These are phyloP conservation scores for Drosophila sechellia DNA, from an alignment of 1,140 invertebrate genomes.

Conservation along the genomic window DNA sequence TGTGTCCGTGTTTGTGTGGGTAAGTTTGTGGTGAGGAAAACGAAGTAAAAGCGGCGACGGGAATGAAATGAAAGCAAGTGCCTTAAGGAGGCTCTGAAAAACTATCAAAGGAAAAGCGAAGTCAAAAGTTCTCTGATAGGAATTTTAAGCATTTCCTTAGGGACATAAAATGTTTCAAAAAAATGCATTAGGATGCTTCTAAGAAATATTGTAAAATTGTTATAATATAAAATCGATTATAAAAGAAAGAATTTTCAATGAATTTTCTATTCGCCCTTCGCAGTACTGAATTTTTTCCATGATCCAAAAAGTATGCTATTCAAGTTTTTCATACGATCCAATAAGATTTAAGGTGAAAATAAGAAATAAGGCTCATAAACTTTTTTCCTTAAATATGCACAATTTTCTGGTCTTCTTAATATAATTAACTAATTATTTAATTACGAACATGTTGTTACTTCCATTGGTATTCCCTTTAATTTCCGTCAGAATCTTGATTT, in stretches of 20 bases:
- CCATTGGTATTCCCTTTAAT: background rate
- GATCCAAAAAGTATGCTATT: constrained; percentile 19
- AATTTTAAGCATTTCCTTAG: background rate
- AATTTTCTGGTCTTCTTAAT: too few relatives aligned
- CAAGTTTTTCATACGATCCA: background rate
- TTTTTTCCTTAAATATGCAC: too few relatives aligned
- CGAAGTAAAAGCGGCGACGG: constrained; percentile 73
- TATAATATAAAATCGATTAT: too few relatives aligned
- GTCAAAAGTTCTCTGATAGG: constrained; percentile 26
- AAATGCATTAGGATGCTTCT: background rate
- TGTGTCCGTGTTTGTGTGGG: constrained; percentile 29
- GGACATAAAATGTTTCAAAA: background rate
- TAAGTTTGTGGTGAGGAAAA: constrained; percentile 70
- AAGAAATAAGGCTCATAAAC: too few relatives aligned
- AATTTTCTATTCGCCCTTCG: too few relatives aligned
- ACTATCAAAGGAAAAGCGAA: constrained; percentile 34
- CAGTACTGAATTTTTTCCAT: background rate
- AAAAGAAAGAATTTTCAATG: too few relatives aligned
- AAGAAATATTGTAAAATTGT: background rate
- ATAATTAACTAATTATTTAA: too few relatives aligned
- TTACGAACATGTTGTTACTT: too few relatives aligned
- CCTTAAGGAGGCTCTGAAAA: constrained; percentile 41
- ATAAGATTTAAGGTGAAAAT: background rate
- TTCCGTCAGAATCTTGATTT: background rate
- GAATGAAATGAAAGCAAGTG: constrained; percentile 79